Base-by-base conservation (phyloP, 2,797 vertebrate genomes). In the Notamacropus eugenii region DNA sequence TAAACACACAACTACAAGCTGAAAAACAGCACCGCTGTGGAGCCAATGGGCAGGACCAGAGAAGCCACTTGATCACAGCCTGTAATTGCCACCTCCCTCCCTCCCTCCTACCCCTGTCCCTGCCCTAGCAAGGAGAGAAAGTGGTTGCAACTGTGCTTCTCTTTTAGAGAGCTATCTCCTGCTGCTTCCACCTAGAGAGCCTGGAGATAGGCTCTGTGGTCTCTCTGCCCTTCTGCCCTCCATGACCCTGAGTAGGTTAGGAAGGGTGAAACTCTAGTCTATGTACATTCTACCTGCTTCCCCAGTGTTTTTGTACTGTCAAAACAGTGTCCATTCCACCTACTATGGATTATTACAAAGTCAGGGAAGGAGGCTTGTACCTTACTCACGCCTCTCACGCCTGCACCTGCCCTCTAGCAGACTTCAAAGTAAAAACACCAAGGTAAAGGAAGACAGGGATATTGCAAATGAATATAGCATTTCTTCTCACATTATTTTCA, bases 381-480 rank as follows among this genome's bases (percentile, higher is more conserved):
- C 19, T 24, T 82, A 82, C 46, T 82, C 40, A 46, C n/a, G 10
- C 40, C 22, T 82, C 8, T 82, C 40, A 46, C 74, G 40, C 1
- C 22, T 40, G n/a, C 16, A 74, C 74, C 22, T 82, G 22, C 19
- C 5, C 74, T 46, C 40, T 82, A 46, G 22, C 40, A 82, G 40
- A 82, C 40, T 46, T 82, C 40, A 29, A 96, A 55, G 40, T 95
- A 58, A 91, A 93, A 90, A 62, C 54, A 90, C 56, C 28, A 95
- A 82, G 40, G n/a, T 94, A 90, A 46, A 94, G 92, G 40, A 46
- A 92, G 50, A 82, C 55, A 93, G 54, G n/a, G 1, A 19, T 31
- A 90, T 55, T 90, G 6, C 90, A 92, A 94, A 31, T 2, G 8
- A 91, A 74, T 59, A 74, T 59, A 62, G 34, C 4, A 10, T 46